phyloP scores from a whole-genome alignment of 2,113 vertebrate species.

The Centropus bengalensis region DNA sequence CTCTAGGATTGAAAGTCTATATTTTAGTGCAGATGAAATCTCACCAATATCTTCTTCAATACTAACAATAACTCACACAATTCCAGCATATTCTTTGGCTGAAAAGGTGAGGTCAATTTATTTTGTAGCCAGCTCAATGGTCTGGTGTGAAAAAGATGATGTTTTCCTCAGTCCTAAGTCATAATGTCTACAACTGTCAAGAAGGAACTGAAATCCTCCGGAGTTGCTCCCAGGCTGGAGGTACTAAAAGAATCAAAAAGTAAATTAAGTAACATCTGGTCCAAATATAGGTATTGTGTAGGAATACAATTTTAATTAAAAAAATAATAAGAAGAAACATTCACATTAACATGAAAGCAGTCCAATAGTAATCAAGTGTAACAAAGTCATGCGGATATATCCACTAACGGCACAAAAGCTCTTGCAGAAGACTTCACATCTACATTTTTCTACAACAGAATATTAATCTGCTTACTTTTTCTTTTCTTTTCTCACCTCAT shows the following conservation, averaged over 20 bases:
- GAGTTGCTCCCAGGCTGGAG: neutral
- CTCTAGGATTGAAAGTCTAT: rapidly evolving
- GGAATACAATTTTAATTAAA: neutral
- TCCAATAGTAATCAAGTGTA: neutral
- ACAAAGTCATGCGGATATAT: neutral
- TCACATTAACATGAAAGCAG: neutral
- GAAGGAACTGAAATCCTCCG: neutral
- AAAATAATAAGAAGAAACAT: neutral
- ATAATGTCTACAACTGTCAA: neutral
- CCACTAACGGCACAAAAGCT: neutral
- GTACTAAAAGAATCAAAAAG: neutral
- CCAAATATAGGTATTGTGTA: neutral
- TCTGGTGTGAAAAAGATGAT: neutral
- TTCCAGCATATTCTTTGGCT: neutral
- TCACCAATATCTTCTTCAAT: neutral
- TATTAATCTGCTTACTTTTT: neutral
- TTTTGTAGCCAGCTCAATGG: neutral
- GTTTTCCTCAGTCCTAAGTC: neutral
- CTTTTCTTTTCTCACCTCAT: neutral
- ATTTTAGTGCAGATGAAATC: neutral
- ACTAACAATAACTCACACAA: neutral
- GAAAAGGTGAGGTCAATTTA: neutral
- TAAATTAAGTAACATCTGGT: neutral
- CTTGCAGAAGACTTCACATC: neutral
- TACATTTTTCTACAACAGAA: neutral